phyloP scores from a whole-genome alignment of 2,113 vertebrate genomes.

The Cricetomys ansorgei region DNA sequence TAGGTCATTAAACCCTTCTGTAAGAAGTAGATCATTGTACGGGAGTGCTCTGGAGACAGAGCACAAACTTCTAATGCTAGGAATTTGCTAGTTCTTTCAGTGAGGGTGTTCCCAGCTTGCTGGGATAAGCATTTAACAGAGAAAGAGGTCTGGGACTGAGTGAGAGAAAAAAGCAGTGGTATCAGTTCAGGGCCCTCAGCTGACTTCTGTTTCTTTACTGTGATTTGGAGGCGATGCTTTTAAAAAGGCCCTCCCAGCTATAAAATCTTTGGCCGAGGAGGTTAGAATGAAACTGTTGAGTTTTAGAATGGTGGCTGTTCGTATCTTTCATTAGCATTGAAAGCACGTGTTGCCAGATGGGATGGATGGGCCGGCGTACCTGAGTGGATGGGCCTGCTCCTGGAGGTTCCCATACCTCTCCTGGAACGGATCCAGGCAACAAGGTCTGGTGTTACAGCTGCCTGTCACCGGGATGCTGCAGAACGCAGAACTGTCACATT shows the following conservation, averaged over 20 bases:
- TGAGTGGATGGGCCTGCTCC: fast-evolving
- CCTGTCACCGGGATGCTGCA: neutral
- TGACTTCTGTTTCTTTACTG: neutral
- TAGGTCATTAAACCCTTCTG: neutral
- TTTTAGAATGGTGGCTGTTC: neutral
- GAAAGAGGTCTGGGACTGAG: neutral
- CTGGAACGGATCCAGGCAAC: neutral
- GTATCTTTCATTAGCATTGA: neutral
- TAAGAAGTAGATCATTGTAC: neutral
- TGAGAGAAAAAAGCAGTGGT: neutral
- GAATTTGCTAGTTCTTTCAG: neutral
- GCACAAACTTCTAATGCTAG: neutral
- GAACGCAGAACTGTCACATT: neutral
- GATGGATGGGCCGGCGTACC: neutral
- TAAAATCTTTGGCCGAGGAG: neutral
- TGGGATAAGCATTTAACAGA: neutral
- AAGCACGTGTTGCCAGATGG: fast-evolving
- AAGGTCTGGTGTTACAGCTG: neutral
- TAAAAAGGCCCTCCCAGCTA: neutral
- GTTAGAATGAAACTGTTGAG: neutral
- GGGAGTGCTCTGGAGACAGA: neutral
- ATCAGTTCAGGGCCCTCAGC: neutral
- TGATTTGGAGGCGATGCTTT: neutral
- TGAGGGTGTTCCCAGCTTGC: neutral
- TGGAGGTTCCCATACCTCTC: fast-evolving